phyloP scores from a whole-genome alignment of 2,888 invertebrate genomes.

The Molorchus minor region DNA sequence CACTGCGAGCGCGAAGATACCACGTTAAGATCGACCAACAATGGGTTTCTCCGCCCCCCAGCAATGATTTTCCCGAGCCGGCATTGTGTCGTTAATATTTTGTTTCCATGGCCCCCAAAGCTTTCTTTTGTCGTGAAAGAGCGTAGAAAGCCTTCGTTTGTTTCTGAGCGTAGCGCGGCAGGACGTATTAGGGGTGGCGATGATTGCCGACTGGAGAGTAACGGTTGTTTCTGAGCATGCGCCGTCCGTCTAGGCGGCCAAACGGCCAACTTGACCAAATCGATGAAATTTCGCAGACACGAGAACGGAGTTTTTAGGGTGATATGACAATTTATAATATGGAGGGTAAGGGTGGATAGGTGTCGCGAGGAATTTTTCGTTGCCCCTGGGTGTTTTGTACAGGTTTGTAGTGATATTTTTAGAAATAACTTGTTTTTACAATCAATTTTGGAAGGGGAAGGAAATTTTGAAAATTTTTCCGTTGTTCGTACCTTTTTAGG shows the following conservation, averaged over 20 bases:
- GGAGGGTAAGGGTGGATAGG: too few relatives aligned
- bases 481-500: too few relatives aligned
- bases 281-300: slow-evolving; percentile 24
- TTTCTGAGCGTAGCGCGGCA: not conserved
- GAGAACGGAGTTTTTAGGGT: slow-evolving; percentile 9
- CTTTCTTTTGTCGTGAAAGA: not conserved
- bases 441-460: too few relatives aligned
- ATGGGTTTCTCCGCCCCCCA: slow-evolving; percentile 3
- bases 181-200: slow-evolving; percentile 3
- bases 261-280: slow-evolving; percentile 21
- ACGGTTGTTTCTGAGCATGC: slow-evolving; percentile 13
- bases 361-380: too few relatives aligned
- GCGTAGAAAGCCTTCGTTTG: not conserved
- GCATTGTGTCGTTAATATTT: too few relatives aligned
- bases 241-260: not conserved
- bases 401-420: too few relatives aligned
- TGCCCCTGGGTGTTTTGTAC: slow-evolving; percentile 9
- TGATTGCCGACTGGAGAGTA: not conserved
- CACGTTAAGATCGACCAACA: slow-evolving; percentile 17
- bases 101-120: not conserved
- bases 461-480: too few relatives aligned
- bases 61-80: not conserved
- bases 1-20: not conserved
- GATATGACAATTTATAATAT: too few relatives aligned
- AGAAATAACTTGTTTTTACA: too few relatives aligned